These are phyloP conservation scores for Myotis lucifugus DNA, from an alignment of 2,113 vertebrate species.

Conservation along the genomic window DNA sequence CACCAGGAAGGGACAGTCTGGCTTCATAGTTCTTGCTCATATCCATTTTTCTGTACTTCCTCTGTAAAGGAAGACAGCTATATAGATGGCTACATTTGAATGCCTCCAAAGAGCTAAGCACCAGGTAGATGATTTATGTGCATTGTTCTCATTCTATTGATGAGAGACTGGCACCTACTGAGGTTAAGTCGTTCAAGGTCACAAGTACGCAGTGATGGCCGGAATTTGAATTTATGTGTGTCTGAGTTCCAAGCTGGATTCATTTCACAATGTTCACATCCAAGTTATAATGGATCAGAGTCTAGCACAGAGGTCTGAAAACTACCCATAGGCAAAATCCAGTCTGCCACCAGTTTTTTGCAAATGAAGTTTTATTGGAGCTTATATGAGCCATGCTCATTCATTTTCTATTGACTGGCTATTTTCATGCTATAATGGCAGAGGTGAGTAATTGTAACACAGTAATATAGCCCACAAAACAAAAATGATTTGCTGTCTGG, in stretches of 20 bases:
- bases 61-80: neutral
- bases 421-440: neutral
- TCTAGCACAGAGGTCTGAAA: neutral
- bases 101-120: neutral
- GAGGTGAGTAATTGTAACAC: neutral
- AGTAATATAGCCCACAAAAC: neutral
- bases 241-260: neutral
- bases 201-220: neutral
- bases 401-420: neutral
- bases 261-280: slow-evolving; percentile 16
- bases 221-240: slow-evolving; percentile 20
- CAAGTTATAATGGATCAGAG: neutral
- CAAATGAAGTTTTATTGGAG: slow-evolving; percentile 39
- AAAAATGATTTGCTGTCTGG: neutral
- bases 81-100: neutral
- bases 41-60: neutral
- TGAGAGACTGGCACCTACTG: neutral
- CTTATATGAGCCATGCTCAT: neutral
- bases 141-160: neutral
- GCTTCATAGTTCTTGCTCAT: neutral
- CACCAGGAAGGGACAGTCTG: neutral
- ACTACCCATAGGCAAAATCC: neutral
- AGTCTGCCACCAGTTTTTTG: neutral
- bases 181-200: neutral
- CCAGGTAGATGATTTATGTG: neutral